phyloP scores from a whole-genome alignment of 2,113 vertebrate genomes.

The Alethe castanea region DNA sequence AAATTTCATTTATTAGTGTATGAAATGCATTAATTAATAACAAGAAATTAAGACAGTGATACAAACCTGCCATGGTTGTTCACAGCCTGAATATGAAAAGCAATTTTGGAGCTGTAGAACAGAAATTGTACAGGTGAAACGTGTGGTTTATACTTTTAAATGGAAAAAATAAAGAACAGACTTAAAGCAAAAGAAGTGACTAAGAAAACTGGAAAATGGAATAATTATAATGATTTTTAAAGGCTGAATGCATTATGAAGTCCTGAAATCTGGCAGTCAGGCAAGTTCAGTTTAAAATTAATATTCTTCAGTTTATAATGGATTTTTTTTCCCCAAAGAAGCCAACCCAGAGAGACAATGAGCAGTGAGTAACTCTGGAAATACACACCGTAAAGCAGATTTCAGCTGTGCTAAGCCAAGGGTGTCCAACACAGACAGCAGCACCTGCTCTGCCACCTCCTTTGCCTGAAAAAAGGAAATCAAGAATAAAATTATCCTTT shows the following conservation, averaged over 20 bases:
- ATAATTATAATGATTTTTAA: not conserved
- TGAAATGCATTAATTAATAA: not conserved
- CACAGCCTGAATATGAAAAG: constrained; percentile 91
- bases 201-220: fast-evolving
- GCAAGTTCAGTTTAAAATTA: not conserved
- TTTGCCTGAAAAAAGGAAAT: constrained; percentile 77
- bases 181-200: not conserved
- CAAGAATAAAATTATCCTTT: not conserved
- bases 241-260: not conserved
- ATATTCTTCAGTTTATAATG: not conserved
- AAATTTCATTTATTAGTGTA: not conserved
- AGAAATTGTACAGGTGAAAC: not conserved
- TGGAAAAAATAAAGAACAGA: not conserved
- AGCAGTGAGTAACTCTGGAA: not conserved
- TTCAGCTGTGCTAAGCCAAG: constrained; percentile 79
- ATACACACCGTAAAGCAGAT: constrained; percentile 78
- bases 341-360: not conserved
- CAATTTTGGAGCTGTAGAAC: constrained; percentile 79
- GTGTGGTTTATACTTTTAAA: fast-evolving
- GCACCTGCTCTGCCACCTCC: constrained; percentile 83
- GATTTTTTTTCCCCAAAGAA: not conserved
- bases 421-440: constrained; percentile 76
- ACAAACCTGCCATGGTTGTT: constrained; percentile 89
- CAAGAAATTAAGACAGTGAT: not conserved
- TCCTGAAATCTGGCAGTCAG: not conserved